Conservation (phyloP, 2,888 invertebrate species). For the Bellardia pandia region DNA sequence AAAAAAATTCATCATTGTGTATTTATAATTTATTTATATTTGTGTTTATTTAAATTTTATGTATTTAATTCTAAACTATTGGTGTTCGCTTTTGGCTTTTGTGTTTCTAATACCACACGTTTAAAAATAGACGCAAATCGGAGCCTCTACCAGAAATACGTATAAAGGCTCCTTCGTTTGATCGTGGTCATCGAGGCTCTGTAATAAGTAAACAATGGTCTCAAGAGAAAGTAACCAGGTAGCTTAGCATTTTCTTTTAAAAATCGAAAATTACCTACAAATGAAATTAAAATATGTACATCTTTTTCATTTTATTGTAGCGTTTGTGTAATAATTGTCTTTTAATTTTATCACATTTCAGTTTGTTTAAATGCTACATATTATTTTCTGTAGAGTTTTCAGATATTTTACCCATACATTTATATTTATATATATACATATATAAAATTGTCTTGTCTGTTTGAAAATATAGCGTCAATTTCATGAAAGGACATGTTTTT, state of each 20-base stretch:
- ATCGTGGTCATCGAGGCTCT: slow-evolving; percentile 89
- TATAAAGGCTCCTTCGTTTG: slow-evolving; percentile 92
- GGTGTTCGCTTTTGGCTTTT: slow-evolving; percentile 68
- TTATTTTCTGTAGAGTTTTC: neutral
- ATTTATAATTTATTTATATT: slow-evolving; percentile 30
- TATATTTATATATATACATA: neutral
- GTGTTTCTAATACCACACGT: slow-evolving; percentile 53
- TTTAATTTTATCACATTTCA: neutral
- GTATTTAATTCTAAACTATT: slow-evolving; percentile 52
- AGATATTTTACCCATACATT: slow-evolving; percentile 13
- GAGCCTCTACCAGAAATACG: slow-evolving; percentile 89
- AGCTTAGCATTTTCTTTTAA: slow-evolving; percentile 72
- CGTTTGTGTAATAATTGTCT: slow-evolving; percentile 23
- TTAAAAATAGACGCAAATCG: slow-evolving; percentile 86
- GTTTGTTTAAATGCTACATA: neutral
- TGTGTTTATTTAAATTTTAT: slow-evolving; percentile 10
- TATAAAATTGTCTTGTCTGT: neutral
- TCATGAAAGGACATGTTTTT: neutral
- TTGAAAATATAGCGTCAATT: neutral
- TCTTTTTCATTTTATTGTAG: slow-evolving; percentile 29
- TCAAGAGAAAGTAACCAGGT: slow-evolving; percentile 83
- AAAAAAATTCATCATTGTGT: neutral
- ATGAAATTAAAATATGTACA: slow-evolving; percentile 9
- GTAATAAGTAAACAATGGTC: slow-evolving; percentile 82
- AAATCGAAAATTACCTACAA: slow-evolving; percentile 34